These are phyloP conservation scores for Sarcophaga variegata DNA, from an alignment of 2,888 invertebrate genomes.

Conservation along the genomic window DNA sequence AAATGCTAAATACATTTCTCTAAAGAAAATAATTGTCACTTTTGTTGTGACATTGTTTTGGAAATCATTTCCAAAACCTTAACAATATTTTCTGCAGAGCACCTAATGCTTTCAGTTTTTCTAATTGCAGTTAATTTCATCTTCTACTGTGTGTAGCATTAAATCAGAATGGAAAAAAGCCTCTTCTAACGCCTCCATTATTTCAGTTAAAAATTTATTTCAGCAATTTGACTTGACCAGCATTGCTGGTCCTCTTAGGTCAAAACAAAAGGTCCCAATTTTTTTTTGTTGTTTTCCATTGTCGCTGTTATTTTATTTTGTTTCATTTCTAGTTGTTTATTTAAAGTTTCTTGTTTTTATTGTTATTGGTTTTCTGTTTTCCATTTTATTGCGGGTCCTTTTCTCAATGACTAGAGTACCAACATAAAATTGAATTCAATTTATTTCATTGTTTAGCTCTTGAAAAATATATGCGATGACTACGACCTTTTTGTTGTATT, in stretches of 20 bases:
- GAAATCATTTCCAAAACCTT: too few species aligned
- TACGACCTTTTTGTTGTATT: slow-evolving; percentile 35
- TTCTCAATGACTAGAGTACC: slow-evolving; percentile 30
- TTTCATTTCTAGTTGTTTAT: slow-evolving; percentile 32
- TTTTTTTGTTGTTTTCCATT: slow-evolving; percentile 8
- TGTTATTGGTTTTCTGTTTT: neutral
- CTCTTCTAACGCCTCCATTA: slow-evolving; percentile 51
- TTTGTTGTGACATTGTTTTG: too few species aligned
- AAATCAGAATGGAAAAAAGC: neutral
- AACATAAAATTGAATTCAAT: slow-evolving; percentile 55
- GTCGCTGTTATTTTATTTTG: neutral
- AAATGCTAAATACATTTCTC: too few species aligned
- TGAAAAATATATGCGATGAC: slow-evolving; percentile 8
- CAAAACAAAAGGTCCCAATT: too few species aligned
- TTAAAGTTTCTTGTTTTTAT: slow-evolving; percentile 18
- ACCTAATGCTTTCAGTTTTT: neutral
- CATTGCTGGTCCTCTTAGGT: slow-evolving; percentile 3
- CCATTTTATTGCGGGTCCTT: neutral
- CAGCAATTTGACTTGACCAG: slow-evolving; percentile 21
- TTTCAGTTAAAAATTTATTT: slow-evolving; percentile 43
- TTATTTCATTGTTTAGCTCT: slow-evolving; percentile 60
- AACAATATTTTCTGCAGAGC: too few species aligned
- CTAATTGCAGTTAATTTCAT: neutral
- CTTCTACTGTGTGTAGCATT: neutral
- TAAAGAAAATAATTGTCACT: too few species aligned